These are phyloP conservation scores for Coptodon bakossiorum DNA, from an alignment of 2,113 vertebrate species.

Conservation along the genomic window DNA sequence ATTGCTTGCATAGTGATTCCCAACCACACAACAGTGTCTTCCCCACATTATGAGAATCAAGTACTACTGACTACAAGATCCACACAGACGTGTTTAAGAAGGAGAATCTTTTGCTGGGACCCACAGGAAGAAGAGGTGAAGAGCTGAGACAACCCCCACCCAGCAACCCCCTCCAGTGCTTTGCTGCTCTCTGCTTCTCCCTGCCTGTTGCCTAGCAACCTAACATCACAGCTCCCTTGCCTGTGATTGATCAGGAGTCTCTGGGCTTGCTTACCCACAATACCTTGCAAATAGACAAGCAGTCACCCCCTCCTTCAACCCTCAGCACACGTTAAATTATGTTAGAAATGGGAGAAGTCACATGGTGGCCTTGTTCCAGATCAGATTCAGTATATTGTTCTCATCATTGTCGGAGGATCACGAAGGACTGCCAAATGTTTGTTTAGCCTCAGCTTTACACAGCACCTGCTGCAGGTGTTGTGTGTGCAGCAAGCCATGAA, in stretches of 20 bases:
- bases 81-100: neutral
- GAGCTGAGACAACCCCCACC: constrained; percentile 24
- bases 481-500: neutral
- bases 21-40: neutral
- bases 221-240: constrained; percentile 53
- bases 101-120: neutral
- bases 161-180: neutral
- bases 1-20: neutral
- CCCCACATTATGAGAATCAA: neutral
- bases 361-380: neutral
- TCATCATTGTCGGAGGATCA: neutral
- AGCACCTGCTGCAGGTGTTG: constrained; percentile 14
- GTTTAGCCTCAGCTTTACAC: neutral
- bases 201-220: constrained; percentile 73
- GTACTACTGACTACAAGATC: neutral
- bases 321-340: neutral
- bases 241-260: constrained; percentile 62
- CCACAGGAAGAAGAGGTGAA: neutral
- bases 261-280: constrained; percentile 55
- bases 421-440: neutral
- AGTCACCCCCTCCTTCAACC: neutral
- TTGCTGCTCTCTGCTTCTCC: constrained; percentile 40
- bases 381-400: neutral
- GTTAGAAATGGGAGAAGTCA: neutral
- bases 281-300: constrained; percentile 22